Conservation (phyloP, 2,113 vertebrate species). For the Fregetta grallaria region DNA sequence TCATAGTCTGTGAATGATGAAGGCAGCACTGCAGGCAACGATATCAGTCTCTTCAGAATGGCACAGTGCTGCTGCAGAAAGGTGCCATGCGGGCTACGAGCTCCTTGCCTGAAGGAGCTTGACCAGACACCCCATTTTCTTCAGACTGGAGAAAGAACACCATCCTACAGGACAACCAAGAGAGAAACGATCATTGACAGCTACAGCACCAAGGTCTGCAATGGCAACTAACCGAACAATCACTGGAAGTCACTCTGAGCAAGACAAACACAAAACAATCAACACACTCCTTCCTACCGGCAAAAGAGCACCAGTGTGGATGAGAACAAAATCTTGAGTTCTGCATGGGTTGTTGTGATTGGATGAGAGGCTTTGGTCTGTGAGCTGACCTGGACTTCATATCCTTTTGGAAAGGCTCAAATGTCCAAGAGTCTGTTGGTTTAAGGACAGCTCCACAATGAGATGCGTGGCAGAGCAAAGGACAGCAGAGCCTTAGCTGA, state of each 20-base stretch:
- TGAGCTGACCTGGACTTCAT: conserved; percentile 29
- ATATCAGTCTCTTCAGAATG: not conserved
- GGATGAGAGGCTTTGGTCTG: not conserved
- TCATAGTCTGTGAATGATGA: not conserved
- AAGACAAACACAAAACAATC: not conserved
- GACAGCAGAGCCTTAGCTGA: not conserved
- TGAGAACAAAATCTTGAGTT: not conserved
- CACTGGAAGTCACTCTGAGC: not conserved
- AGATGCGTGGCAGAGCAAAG: not conserved
- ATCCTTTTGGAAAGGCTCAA: conserved; percentile 3
- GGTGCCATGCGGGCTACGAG: not conserved
- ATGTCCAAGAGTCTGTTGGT: conserved; percentile 22
- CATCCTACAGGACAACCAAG: not conserved
- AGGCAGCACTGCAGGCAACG: not conserved
- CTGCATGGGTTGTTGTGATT: not conserved
- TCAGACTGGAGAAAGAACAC: not conserved
- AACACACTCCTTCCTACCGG: not conserved
- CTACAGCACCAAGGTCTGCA: not conserved
- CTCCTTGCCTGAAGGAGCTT: not conserved
- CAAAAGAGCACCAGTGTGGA: not conserved
- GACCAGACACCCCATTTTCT: not conserved
- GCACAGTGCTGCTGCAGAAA: not conserved
- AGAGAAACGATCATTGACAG: not conserved
- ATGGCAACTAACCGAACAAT: not conserved
- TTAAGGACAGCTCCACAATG: conserved; percentile 28